Conservation (phyloP, 1,140 invertebrate genomes). For the Bombus balteatus region DNA sequence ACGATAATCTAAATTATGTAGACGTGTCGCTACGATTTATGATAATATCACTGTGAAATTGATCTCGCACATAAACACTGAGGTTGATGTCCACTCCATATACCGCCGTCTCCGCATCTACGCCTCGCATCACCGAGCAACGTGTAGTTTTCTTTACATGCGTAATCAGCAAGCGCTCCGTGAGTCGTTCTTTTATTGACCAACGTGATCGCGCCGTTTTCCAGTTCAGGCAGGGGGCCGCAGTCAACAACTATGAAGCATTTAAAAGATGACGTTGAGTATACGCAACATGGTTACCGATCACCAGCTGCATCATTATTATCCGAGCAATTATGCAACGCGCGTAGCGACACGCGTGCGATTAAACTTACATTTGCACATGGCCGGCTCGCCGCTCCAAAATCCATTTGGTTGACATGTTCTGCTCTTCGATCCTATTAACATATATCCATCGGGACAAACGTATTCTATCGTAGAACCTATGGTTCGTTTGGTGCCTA, state of each 20-base stretch:
- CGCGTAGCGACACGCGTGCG: not conserved
- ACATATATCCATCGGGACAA: slow-evolving; percentile 92
- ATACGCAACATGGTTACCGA: slow-evolving; percentile 1
- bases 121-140: slow-evolving; percentile 89
- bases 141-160: slow-evolving; percentile 93
- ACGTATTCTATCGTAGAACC: slow-evolving; percentile 89
- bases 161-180: slow-evolving; percentile 89
- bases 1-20: slow-evolving; percentile 10
- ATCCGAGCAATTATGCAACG: slow-evolving; percentile 2
- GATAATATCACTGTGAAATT: no score
- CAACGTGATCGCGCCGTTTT: slow-evolving; percentile 88
- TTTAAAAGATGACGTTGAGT: slow-evolving; percentile 1
- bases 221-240: slow-evolving; percentile 86
- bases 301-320: not conserved
- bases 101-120: slow-evolving; percentile 90
- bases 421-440: slow-evolving; percentile 88
- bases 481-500: slow-evolving; percentile 87
- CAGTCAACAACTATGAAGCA: slow-evolving; percentile 90
- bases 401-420: slow-evolving; percentile 89
- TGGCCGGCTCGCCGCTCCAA: slow-evolving; percentile 90
- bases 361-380: slow-evolving; percentile 91
- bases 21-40: not conserved
- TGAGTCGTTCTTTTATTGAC: slow-evolving; percentile 89
- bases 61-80: slow-evolving; percentile 87
- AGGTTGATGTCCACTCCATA: slow-evolving; percentile 91